phyloP scores from a whole-genome alignment of 2,113 vertebrate genomes.

The Arenaria interpres region DNA sequence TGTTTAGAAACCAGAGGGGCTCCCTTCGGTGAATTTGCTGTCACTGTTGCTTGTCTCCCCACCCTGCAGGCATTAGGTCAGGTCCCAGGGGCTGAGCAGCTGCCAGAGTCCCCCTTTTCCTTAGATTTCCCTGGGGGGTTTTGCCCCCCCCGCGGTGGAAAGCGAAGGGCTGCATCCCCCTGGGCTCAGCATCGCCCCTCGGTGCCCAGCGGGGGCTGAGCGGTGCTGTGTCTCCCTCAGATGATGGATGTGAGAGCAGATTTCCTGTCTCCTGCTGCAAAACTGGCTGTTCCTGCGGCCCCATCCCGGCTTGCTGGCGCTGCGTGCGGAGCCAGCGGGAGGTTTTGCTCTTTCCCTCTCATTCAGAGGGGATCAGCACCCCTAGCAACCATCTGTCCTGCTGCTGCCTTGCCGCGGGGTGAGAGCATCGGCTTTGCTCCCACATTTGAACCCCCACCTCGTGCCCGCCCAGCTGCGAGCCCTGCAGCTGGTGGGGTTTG shows the following conservation, averaged over 20 bases:
- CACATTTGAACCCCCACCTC: rapidly evolving
- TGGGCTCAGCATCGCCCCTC: background rate
- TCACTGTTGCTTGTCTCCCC: rapidly evolving
- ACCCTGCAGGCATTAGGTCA: rapidly evolving
- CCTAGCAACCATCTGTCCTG: background rate
- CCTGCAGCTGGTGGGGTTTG: background rate
- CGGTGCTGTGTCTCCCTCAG: rapidly evolving
- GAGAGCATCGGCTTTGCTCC: background rate
- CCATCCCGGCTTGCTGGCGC: rapidly evolving
- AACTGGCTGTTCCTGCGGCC: background rate
- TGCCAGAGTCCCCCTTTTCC: rapidly evolving
- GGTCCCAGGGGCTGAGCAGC: background rate
- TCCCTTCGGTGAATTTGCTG: background rate
- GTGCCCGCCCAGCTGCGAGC: rapidly evolving
- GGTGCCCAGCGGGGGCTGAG: background rate
- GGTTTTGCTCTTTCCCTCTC: background rate
- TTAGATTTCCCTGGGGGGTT: background rate
- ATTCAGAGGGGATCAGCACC: rapidly evolving
- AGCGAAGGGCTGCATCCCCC: background rate
- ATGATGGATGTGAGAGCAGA: background rate
- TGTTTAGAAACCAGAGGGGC: background rate
- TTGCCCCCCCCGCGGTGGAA: rapidly evolving
- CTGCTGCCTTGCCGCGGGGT: rapidly evolving
- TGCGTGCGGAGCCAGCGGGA: background rate
- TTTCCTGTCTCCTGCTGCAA: background rate